phyloP scores from a whole-genome alignment of 2,113 vertebrate species.

The Phylloscopus trochilus region DNA sequence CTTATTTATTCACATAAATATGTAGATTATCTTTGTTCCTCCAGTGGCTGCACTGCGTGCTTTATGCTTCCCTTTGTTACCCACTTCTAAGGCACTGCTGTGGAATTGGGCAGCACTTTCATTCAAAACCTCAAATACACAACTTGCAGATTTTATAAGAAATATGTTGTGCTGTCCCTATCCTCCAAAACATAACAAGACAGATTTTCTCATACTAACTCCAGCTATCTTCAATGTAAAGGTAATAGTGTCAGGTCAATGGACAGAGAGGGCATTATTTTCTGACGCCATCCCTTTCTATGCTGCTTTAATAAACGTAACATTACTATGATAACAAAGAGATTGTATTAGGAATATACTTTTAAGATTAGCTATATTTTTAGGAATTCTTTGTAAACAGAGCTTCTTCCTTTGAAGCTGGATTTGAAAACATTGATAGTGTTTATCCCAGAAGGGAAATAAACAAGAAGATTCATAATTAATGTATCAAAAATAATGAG shows the following conservation, averaged over 20 bases:
- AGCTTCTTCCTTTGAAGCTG: slow-evolving; percentile 38
- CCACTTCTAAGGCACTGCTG: background rate
- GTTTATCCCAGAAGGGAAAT: slow-evolving; percentile 61
- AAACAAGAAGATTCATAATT: slow-evolving; percentile 50
- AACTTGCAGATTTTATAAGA: background rate
- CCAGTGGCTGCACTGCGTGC: background rate
- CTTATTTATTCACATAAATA: slow-evolving; percentile 10
- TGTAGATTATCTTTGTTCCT: background rate
- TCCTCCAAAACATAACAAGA: background rate
- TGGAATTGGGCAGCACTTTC: background rate
- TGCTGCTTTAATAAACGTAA: background rate
- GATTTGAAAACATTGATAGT: slow-evolving; percentile 34
- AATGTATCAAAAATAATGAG: slow-evolving; percentile 37
- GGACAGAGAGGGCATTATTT: background rate
- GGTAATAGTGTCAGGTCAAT: background rate
- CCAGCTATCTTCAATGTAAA: background rate
- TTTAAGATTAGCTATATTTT: slow-evolving; percentile 4
- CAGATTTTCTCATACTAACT: background rate
- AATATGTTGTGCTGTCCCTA: background rate
- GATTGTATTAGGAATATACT: background rate
- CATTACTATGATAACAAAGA: background rate
- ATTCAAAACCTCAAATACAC: background rate
- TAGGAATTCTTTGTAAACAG: slow-evolving; percentile 1
- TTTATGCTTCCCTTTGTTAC: background rate
- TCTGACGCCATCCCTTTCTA: background rate